Evolutionary conservation across 2,888 invertebrate genomes (phyloP).

Genomic region (Heterodera filipjevi): DNA sequence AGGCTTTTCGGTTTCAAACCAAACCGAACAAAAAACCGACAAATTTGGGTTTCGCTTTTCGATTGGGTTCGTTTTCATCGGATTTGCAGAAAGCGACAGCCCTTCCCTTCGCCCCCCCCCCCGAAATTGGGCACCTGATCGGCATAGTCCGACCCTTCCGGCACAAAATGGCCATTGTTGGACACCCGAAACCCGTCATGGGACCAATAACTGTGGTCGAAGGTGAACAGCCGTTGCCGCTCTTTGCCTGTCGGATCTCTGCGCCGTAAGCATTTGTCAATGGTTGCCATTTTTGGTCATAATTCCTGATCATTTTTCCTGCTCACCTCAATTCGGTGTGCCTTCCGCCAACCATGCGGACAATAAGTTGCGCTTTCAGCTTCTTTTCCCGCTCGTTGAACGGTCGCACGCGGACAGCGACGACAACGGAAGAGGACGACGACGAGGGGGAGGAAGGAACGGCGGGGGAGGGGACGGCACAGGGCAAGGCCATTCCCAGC

Average conservation of each 20-base stretch:
- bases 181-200: slow-evolving; percentile 69
- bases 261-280: slow-evolving; percentile 16
- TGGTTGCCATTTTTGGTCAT: neutral
- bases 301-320: neutral
- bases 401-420: slow-evolving; percentile 71
- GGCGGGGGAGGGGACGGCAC: neutral
- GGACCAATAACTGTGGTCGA: slow-evolving; percentile 72
- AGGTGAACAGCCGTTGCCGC: slow-evolving; percentile 68
- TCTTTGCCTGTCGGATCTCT: slow-evolving; percentile 68
- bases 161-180: slow-evolving; percentile 67
- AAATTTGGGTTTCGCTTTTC: no score
- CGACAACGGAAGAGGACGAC: slow-evolving; percentile 65
- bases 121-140: slow-evolving; percentile 67
- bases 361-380: slow-evolving; percentile 67
- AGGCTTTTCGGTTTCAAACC: no score
- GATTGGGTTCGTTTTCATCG: no score
- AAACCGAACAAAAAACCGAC: no score
- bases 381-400: slow-evolving; percentile 70
- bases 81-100: no score
- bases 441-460: neutral
- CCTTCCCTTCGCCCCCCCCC: no score
- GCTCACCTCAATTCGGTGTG: slow-evolving; percentile 66
- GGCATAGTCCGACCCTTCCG: slow-evolving; percentile 67
- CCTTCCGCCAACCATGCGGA: slow-evolving; percentile 67
- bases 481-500: neutral